Evolutionary conservation across 2,888 invertebrate species (phyloP), one percentile per base, ranked within the genome.

Genomic region (Sminthurinus aureus): DNA sequence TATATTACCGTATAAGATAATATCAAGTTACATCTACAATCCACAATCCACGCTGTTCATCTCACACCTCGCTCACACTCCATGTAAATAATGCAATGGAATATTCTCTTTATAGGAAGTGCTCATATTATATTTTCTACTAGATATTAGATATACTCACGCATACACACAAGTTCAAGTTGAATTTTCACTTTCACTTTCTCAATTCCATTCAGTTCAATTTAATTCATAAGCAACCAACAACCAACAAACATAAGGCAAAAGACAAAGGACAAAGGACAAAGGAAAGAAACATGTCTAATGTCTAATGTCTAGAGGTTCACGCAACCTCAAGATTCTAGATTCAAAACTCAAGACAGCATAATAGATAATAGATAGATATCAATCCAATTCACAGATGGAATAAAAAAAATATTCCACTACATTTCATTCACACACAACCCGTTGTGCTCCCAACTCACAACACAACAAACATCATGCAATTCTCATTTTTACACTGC

Each of bases 121-220:
- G 9, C 38, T 38, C 6, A 38, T 38, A 38, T 6, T 38, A 38
- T 38, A 38, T 38, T 38, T 38, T 38, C 38, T 38, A 4, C 38
- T 38, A 38, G 1, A 38, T 38, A 1, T 38, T 4, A 38, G 1
- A 38, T 38, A 1, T 38, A 12, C 75, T 13, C 76, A 26, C 77
- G 58, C 69, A 69, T 38, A 66, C 50, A 79, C 24, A 81, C 75
- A 84, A 80, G 81, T 82, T 84, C 86, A 86, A 86, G 86, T 85
- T 86, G 81, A 86, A 79, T 84, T 73, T 85, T 82, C 83, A 86
- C 86, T 86, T 83, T 86, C 84, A 84, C 85, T 86, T 86, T 86
- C 79, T 83, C 82, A 80, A 81, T 38, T 73, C 74, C n/a, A n/a
- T n/a, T n/a, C n/a, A n/a, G n/a, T n/a, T n/a, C n/a, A n/a, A n/a